Evolutionary conservation across 2,797 vertebrate genomes (phyloP).

Genomic region (Otus scops): DNA sequence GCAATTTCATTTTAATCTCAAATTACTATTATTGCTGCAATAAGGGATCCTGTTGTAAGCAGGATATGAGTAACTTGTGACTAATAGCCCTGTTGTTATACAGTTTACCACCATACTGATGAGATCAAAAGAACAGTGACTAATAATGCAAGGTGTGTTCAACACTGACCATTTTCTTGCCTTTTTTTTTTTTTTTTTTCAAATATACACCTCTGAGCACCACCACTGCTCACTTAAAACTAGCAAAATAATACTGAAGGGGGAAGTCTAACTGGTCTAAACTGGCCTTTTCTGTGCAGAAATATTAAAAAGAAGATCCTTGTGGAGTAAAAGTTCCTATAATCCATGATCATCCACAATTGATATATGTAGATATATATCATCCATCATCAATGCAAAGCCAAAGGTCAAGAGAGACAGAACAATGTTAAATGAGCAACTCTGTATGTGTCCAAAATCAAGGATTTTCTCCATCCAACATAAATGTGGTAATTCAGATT

Average conservation of each 20-base stretch:
- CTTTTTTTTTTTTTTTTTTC: not conserved
- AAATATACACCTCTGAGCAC: not conserved
- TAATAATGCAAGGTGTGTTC: not conserved
- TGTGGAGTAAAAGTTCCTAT: not conserved
- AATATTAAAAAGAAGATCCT: not conserved
- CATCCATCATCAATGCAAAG: not conserved
- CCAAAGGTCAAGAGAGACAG: not conserved
- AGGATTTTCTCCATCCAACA: not conserved
- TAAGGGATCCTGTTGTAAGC: not conserved
- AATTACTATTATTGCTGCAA: not conserved
- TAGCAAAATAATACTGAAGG: not conserved
- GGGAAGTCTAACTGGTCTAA: not conserved
- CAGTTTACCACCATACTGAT: not conserved
- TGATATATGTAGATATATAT: not conserved
- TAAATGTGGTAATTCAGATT: not conserved
- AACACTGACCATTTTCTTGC: not conserved
- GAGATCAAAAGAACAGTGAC: not conserved
- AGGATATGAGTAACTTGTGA: constrained; percentile 16
- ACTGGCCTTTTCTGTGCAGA: not conserved
- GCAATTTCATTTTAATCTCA: not conserved
- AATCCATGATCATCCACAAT: not conserved
- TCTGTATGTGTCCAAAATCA: no score
- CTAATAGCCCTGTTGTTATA: not conserved
- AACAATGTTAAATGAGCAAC: not conserved
- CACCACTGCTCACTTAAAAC: not conserved